phyloP scores from a whole-genome alignment of 2,797 vertebrate species.

The Squalus acanthias region DNA sequence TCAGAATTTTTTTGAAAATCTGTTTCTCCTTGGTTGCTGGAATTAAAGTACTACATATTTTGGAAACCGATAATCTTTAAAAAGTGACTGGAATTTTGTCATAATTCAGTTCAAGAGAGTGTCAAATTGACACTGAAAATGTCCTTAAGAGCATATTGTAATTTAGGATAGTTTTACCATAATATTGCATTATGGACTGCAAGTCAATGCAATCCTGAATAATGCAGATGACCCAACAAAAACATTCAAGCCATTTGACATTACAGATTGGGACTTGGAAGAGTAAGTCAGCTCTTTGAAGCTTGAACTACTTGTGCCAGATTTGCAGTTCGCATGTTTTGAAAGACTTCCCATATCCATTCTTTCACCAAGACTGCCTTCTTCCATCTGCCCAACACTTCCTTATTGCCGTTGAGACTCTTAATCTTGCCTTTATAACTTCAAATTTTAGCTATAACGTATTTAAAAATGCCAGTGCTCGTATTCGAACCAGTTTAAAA shows the following conservation, averaged over 20 bases:
- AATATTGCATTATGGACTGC: background rate
- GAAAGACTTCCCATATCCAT: background rate
- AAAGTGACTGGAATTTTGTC: background rate
- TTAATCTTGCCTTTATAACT: background rate
- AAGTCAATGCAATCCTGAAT: background rate
- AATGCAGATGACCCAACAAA: background rate
- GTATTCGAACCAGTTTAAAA: background rate
- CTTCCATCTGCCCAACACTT: background rate
- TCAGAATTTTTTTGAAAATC: background rate
- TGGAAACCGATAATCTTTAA: background rate
- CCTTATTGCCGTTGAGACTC: background rate
- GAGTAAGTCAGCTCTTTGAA: background rate
- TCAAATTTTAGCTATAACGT: background rate
- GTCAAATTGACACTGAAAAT: background rate
- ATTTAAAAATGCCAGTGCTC: background rate
- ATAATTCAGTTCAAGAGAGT: background rate
- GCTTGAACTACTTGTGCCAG: background rate
- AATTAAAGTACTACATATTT: background rate
- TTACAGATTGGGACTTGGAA: background rate
- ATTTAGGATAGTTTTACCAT: background rate
- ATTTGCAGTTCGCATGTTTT: background rate
- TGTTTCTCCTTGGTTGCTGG: background rate
- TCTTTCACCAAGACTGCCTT: background rate
- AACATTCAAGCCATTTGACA: background rate
- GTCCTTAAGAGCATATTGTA: background rate